Conservation (phyloP, 2,888 invertebrate genomes). For the Amphipyra tragopoginis region DNA sequence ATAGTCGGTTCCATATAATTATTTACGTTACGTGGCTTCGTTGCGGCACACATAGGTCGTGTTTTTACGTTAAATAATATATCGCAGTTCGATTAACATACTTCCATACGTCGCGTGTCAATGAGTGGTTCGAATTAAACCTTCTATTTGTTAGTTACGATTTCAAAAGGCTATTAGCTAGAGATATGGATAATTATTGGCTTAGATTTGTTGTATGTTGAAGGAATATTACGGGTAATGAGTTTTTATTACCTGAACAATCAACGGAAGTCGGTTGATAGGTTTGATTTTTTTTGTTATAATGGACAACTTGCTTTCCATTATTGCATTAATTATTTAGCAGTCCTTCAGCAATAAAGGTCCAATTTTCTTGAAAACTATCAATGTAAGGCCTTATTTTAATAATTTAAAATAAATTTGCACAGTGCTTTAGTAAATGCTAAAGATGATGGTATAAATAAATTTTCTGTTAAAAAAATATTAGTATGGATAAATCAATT, state of each 20-base stretch:
- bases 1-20: conserved; percentile 74
- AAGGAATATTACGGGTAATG: background rate
- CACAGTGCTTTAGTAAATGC: too few species aligned
- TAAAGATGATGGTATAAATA: too few species aligned
- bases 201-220: conserved; percentile 23
- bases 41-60: conserved; percentile 63
- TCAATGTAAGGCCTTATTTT: too few species aligned
- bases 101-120: conserved; percentile 63
- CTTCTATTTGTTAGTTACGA: conserved; percentile 59
- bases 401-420: too few species aligned
- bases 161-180: conserved; percentile 44
- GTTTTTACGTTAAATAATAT: conserved; percentile 79
- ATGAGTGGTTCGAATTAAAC: conserved; percentile 61
- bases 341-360: too few species aligned
- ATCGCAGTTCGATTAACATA: conserved; percentile 74
- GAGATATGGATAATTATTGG: conserved; percentile 41
- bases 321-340: too few species aligned
- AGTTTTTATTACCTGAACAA: conserved; percentile 6
- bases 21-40: conserved; percentile 73
- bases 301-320: background rate
- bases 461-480: too few species aligned
- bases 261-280: background rate
- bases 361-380: too few species aligned
- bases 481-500: too few species aligned
- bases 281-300: background rate